Evolutionary conservation across 2,113 vertebrate genomes (phyloP), one percentile per base, ranked within the genome.

Genomic region (Oreocharis arfaki): DNA sequence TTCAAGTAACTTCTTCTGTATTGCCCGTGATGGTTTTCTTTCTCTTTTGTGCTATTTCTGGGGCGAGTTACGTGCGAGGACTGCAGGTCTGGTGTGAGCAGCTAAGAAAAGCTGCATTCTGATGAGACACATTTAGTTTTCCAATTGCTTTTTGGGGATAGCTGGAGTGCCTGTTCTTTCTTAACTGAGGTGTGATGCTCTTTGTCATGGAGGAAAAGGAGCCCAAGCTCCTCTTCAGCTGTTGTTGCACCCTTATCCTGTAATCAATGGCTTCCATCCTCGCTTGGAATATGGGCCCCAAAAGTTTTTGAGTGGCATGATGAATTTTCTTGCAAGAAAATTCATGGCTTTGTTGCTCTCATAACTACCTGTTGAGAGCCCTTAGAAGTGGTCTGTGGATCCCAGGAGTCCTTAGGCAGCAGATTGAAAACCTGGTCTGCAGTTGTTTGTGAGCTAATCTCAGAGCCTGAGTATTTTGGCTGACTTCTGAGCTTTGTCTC

Each of bases 401-500:
- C 79, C 67, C 64, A 28, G 46, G 59, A 77, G 76, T 52, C 52
- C 16, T 67, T 47, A 74, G 84, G 59, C 2, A 3, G 59, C 15
- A 8, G 68, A 70, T 3, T 67, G 35, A 84, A 96, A 92, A 55
- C 67, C 20, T 39, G 33, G 64, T 42, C 74, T 88, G 75, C 42
- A 80, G 41, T 59, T 90, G 67, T 83, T 94, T 86, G 46, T 55
- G 68, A 77, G 83, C 68, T 92, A 67, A 89, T 7, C 68, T 69
- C n/a, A 53, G 55, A 90, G 70, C 39, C 6, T 18, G 53, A 83
- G 65, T 60, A 44, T 80, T 91, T 89, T 75, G 82, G 85, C 75
- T 67, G 71, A 77, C n/a, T 93, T 69, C 46, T 87, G 74, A 79
- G 50, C 63, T 95, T 79, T 83, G 57, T 44, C 37, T 92, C 30